Evolutionary conservation across 1,140 invertebrate species (phyloP), one percentile per base, ranked within the genome.

Genomic region (Uloborus diversus): DNA sequence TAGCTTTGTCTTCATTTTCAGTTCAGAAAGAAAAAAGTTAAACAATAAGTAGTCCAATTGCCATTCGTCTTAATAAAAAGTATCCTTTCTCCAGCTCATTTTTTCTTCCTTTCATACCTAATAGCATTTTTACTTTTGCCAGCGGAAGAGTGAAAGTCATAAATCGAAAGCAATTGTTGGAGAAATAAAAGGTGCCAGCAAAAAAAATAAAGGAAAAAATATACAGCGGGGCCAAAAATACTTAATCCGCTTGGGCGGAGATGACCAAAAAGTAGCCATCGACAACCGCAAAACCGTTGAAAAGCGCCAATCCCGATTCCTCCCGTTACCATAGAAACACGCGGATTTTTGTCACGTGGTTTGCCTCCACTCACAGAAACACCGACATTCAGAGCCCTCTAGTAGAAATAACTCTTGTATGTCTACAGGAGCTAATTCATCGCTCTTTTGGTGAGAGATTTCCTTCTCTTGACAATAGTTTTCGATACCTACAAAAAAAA

Each of bases 231-330:
- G 35, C 23, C 9, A 33, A 33, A 28, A 71, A 59, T 25, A 33
- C 32, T 59, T 71, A 71, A 71, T 71, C 69, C 69, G 69, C 35
- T 59, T 51, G 69, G 53, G 20, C 35, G 28, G 25, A 23, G 69
- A 71, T 71, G 69, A 71, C 69, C 69, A 71, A 49, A 71, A 71
- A 71, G 53, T 71, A 71, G 69, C 69, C 69, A 71, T 71, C 69
- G 23, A 59, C 69, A 59, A 71, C 69, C 69, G 69, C 69, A 59
- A 71, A n/a, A 71, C 69, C 56, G 69, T 59, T 71, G 69, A 71
- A 71, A 42, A 71, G 49, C 49, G 49, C 33, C 69, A 56, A 71
- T 57, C 49, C 69, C 69, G 42, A 59, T 71, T 71, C 69, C 53
- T 71, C 69, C 53, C 30, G 69, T 71, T 32, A 49, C 32, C 69